Evolutionary conservation across 1,140 invertebrate species (phyloP), one percentile per base, ranked within the genome.

Genomic region (Vanessa tameamea): DNA sequence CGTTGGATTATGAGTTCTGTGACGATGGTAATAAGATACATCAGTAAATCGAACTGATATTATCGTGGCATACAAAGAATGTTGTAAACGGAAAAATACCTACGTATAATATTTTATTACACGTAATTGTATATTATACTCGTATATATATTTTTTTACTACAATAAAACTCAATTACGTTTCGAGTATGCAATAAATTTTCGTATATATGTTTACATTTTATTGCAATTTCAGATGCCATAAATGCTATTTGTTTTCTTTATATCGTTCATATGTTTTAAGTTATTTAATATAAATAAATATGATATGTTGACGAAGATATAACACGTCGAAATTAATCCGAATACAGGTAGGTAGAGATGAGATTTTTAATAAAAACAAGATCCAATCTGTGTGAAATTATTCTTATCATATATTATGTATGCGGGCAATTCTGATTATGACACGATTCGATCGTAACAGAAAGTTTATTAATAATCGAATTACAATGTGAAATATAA

Each of bases 61-160:
- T 11, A 73, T 51, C 65, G 69, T 67, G 76, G 63, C 72, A 69
- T 75, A 78, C 48, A 75, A 76, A 78, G 77, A 75, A 78, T 78
- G 77, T 50, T 73, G 64, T 78, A 75, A 70, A 75, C 63, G 73
- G 63, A 70, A 75, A 75, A 75, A 75, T 69, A 64, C 72, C 67
- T 72, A 75, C 16, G 68, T 75, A 75, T 75, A 65, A 75, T 75
- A 75, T 75, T 75, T 75, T 75, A 75, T 75, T 61, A 55, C 73
- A 51, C 23, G 63, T 75, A 75, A 75, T 75, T 70, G 73, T 63
- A 75, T 75, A 75, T 70, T 75, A 70, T 75, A 70, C 61, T 71
- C 64, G 20, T 70, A 70, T 69, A 70, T 70, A 66, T 65, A 66
- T 75, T 75, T 75, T 59, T 75, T 75, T 70, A 66, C 67, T 70